phyloP scores from a whole-genome alignment of 2,888 invertebrate genomes.

The Pollenia labialis region DNA sequence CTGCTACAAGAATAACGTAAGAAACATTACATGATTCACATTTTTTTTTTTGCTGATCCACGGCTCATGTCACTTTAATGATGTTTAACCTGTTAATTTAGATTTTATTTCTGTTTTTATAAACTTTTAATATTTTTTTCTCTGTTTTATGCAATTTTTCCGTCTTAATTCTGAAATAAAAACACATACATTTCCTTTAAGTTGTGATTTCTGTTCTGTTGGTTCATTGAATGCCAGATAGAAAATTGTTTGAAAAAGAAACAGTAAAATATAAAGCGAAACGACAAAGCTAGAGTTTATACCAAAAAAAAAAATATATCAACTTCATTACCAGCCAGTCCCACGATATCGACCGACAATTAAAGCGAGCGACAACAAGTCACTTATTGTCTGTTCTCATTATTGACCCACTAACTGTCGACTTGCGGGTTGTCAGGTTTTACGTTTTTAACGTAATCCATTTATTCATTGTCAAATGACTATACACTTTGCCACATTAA shows the following conservation, averaged over 20 bases:
- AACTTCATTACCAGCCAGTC: too few relatives aligned
- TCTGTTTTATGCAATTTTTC: conserved; percentile 13
- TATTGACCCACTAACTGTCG: too few relatives aligned
- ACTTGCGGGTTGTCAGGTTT: too few relatives aligned
- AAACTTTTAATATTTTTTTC: not conserved
- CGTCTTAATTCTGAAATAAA: conserved; percentile 7
- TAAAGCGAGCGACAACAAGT: not conserved
- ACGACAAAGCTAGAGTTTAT: not conserved
- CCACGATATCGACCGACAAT: too few relatives aligned
- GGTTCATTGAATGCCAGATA: conserved; percentile 11
- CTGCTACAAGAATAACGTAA: conserved; percentile 44
- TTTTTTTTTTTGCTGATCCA: not conserved
- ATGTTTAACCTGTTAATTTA: conserved; percentile 71
- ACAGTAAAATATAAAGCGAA: conserved; percentile 21
- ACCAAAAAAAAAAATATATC: too few relatives aligned
- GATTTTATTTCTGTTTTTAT: not conserved
- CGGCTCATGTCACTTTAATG: conserved; percentile 69
- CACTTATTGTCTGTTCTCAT: too few relatives aligned
- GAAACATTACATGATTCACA: conserved; percentile 27
- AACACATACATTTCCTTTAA: conserved; percentile 46
- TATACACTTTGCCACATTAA: too few relatives aligned
- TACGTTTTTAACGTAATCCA: too few relatives aligned
- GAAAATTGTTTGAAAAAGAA: conserved; percentile 14
- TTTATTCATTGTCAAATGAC: too few relatives aligned
- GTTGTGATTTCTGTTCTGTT: not conserved